Evolutionary conservation across 2,113 vertebrate genomes (phyloP).

Genomic region (Grammomys surdaster): DNA sequence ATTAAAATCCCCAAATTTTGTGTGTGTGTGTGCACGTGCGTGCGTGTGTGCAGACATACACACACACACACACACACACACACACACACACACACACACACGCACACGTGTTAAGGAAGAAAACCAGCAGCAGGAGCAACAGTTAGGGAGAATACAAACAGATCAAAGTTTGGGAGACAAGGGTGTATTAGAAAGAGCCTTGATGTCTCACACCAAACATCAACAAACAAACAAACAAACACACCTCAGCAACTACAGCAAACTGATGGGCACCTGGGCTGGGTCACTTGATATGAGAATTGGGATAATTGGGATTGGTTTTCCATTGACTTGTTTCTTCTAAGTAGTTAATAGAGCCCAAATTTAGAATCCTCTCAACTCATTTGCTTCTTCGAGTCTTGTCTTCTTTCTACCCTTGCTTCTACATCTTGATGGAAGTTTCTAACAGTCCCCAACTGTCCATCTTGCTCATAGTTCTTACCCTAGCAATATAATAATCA

Average conservation of each 20-base stretch:
- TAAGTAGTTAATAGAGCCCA: constrained; percentile 22
- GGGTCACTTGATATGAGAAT: constrained; percentile 13
- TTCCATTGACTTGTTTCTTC: background rate
- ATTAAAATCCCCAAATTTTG: constrained; percentile 70
- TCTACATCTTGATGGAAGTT: background rate
- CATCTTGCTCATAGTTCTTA: background rate
- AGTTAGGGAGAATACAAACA: constrained; percentile 50
- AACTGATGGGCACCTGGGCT: background rate
- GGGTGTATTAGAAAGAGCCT: background rate
- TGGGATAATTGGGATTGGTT: background rate
- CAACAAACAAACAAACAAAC: background rate
- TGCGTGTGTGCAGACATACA: background rate
- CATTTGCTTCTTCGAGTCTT: background rate
- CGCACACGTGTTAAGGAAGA: background rate
- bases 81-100: too few relatives aligned
- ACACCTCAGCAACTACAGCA: background rate
- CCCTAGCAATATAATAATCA: background rate
- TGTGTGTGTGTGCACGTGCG: background rate
- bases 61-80: too few relatives aligned
- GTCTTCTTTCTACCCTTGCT: background rate
- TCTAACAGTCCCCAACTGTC: background rate
- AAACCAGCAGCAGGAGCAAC: background rate
- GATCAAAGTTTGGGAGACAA: constrained; percentile 20
- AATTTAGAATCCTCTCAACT: background rate
- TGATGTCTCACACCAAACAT: background rate